Base-by-base conservation (phyloP, 2,888 invertebrate species). In the Iselma pallidipennis region DNA sequence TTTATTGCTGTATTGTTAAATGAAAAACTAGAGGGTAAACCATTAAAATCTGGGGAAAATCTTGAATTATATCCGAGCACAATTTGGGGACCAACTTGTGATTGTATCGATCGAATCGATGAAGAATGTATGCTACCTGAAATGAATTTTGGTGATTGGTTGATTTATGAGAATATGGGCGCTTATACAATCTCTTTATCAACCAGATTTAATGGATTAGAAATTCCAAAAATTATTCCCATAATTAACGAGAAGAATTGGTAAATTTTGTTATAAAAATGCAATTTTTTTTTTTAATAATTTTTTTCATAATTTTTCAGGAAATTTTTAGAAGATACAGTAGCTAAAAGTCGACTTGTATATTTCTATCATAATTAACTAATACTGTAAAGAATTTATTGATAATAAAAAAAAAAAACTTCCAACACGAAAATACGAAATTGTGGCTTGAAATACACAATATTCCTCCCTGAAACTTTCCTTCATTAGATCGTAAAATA, bases 51-150 rank as follows among this genome's bases (percentile, higher is more conserved):
- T 7, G 83, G 87, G 60, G 63, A 69, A 29, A 60, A 66, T 55
- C 48, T 57, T 28, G 78, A 83, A 67, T 74, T 82, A 55, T 79
- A 82, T 52, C 78, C 82, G 26, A 88, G 87, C 71, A 91, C 89
- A 58, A 85, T 97, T 73, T 98, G 96, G 96, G 97, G 98, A 54
- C 97, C 97, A 29, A 94, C 96, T 14, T 98, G 97, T 80, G 96
- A 97, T 83, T 92, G 92, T 5, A 83, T 96, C 69, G 98, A 98
- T 84, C 90, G 92, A 83, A 81, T 85, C 37, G 84, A 88, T 66
- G 85, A 89, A 60, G 80, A 85, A 68, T 80, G 86, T 59, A 74
- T 84, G 52, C 82, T 94, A 69, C 91, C 92, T 0, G 86, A 88
- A 70, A 84, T 95, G 82, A 83, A 87, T 19, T 85, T 91, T 59